Evolutionary conservation across 2,888 invertebrate species (phyloP).

Genomic region (Lasius fuliginosus): DNA sequence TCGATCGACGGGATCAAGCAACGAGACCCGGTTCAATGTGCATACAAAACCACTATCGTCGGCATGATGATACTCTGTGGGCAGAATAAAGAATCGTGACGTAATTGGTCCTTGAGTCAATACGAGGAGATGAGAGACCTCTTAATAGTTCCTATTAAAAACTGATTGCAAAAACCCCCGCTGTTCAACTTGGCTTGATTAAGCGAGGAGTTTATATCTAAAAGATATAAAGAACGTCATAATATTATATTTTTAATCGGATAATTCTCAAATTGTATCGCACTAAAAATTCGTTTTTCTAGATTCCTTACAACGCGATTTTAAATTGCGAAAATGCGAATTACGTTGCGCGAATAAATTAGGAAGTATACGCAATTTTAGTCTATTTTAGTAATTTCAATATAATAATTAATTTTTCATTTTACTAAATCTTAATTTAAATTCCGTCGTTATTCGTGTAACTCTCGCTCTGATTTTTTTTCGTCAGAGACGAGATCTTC

Average conservation of each 20-base stretch:
- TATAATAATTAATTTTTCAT: neutral
- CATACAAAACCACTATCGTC: slow-evolving; percentile 57
- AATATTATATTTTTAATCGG: neutral
- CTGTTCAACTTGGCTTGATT: slow-evolving; percentile 8
- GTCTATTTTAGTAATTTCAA: neutral
- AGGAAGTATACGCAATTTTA: neutral
- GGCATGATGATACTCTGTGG: slow-evolving; percentile 17
- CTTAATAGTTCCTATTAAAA: slow-evolving; percentile 48
- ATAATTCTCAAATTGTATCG: neutral
- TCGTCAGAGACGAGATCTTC: neutral
- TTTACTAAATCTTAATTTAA: neutral
- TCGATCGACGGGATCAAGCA: slow-evolving; percentile 72
- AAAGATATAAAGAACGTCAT: neutral
- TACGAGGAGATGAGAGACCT: slow-evolving; percentile 36
- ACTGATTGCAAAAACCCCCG: slow-evolving; percentile 38
- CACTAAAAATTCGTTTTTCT: neutral
- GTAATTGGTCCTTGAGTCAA: slow-evolving; percentile 48
- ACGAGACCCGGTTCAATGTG: slow-evolving; percentile 59
- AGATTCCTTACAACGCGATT: neutral
- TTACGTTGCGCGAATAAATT: neutral
- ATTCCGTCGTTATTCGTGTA: neutral
- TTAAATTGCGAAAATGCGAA: neutral
- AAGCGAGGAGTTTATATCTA: neutral
- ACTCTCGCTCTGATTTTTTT: neutral
- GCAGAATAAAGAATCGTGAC: slow-evolving; percentile 58